Evolutionary conservation across 2,888 invertebrate species (phyloP).

Genomic region (Sphaeridia pumilis): DNA sequence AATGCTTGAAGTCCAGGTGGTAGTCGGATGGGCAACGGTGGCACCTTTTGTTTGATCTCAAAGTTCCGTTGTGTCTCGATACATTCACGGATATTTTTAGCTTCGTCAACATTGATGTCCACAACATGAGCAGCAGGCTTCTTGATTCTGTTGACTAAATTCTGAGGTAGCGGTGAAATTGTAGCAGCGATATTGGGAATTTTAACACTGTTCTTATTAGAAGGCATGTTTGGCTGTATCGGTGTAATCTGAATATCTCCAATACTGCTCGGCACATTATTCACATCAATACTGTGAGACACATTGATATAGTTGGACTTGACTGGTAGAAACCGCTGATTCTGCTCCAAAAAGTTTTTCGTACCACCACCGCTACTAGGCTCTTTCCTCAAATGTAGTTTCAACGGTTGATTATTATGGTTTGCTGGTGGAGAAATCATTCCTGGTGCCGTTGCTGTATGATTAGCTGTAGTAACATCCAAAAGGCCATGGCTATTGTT

Average conservation of each 20-base stretch:
- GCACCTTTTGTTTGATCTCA: background rate
- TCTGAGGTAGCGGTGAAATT: no score
- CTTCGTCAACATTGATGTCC: conserved; percentile 12
- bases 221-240: background rate
- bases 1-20: no score
- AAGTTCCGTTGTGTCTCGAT: no score
- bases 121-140: conserved; percentile 9
- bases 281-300: background rate
- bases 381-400: background rate
- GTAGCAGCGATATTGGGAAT: no score
- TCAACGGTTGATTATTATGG: background rate
- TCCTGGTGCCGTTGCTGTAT: no score
- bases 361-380: background rate
- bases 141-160: conserved; percentile 9
- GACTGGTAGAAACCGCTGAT: no score
- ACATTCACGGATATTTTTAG: no score
- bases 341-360: no score
- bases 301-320: background rate
- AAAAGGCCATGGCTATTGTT: no score
- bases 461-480: no score
- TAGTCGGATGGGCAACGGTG: no score
- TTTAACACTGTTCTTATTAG: background rate
- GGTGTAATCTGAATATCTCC: background rate
- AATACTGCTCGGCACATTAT: background rate
- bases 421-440: no score